phyloP scores from a whole-genome alignment of 1,140 invertebrate genomes.

The Bombus consobrinus region DNA sequence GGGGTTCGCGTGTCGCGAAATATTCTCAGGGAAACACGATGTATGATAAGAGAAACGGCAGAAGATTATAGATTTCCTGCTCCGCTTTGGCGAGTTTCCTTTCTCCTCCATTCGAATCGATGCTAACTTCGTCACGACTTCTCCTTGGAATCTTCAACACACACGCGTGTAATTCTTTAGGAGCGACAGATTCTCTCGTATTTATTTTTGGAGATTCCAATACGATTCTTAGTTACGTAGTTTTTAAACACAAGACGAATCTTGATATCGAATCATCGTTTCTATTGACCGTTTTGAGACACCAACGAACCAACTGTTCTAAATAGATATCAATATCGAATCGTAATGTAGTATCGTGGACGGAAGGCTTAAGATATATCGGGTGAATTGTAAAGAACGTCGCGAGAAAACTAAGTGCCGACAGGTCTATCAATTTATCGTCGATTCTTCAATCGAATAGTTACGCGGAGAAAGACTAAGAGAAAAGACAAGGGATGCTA shows the following conservation, averaged over 20 bases:
- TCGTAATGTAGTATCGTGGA: too few relatives aligned
- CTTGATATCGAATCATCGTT: neutral
- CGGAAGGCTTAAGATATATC: too few relatives aligned
- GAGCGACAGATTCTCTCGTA: neutral
- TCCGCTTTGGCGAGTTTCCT: constrained; percentile 28
- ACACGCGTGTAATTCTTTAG: neutral
- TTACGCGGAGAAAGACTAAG: too few relatives aligned
- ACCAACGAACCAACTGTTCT: too few relatives aligned
- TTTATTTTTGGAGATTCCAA: neutral
- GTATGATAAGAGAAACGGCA: constrained; percentile 21
- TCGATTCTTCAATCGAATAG: too few relatives aligned
- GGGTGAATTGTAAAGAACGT: too few relatives aligned
- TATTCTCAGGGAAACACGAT: constrained; percentile 23
- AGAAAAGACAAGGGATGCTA: too few relatives aligned
- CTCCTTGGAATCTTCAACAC: neutral
- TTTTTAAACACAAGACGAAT: neutral
- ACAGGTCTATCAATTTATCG: too few relatives aligned
- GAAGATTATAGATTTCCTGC: constrained; percentile 49
- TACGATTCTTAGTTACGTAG: neutral
- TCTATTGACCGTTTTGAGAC: neutral
- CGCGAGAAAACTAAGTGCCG: too few relatives aligned
- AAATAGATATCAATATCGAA: neutral
- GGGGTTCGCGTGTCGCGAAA: constrained; percentile 35
- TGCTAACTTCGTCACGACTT: neutral
- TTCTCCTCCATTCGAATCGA: neutral